phyloP scores from a whole-genome alignment of 2,113 vertebrate genomes.

The Benitochromis conjunctus region DNA sequence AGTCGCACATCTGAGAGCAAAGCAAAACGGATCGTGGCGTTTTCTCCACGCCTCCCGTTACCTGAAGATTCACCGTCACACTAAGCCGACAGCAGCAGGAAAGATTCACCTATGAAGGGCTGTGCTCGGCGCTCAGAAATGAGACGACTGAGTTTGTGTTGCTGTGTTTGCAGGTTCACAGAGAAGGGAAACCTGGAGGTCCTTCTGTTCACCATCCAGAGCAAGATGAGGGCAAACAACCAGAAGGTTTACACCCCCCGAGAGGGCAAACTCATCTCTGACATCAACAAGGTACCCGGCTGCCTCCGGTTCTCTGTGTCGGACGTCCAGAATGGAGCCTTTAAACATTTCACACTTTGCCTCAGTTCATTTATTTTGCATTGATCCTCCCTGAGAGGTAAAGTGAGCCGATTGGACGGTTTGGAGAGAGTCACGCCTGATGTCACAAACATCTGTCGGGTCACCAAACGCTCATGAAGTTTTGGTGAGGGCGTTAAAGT shows the following conservation, averaged over 20 bases:
- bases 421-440: neutral
- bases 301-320: neutral
- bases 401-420: accelerated
- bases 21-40: accelerated
- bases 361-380: neutral
- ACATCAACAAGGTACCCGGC: constrained; percentile 85
- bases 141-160: neutral
- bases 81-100: neutral
- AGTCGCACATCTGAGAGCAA: neutral
- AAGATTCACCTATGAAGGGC: neutral
- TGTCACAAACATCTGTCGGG: neutral
- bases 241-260: constrained; percentile 97
- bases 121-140: no score
- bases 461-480: neutral
- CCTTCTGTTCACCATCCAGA: constrained; percentile 97
- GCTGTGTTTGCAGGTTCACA: constrained; percentile 81
- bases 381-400: neutral
- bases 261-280: constrained; percentile 98
- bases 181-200: constrained; percentile 98
- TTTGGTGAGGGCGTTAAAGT: no score
- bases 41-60: neutral
- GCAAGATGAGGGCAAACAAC: constrained; percentile 98
- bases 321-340: neutral
- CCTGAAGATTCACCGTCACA: neutral
- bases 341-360: accelerated